phyloP scores from a whole-genome alignment of 2,113 vertebrate species.

The Brienomyrus longianalis region DNA sequence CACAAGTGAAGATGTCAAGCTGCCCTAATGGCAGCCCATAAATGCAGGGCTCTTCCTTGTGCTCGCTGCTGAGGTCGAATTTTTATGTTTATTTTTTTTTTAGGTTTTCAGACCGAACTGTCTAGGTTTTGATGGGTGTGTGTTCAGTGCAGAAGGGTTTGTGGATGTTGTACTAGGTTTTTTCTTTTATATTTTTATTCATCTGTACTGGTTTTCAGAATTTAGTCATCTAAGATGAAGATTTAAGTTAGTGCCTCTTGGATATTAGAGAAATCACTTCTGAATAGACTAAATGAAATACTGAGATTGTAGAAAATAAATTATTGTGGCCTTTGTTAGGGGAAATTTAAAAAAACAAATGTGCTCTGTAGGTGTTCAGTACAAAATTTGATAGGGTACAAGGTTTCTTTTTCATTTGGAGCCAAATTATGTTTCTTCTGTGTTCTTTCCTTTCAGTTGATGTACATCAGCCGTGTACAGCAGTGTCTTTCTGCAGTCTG shows the following conservation, averaged over 20 bases:
- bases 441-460: conserved; percentile 1
- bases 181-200: conserved; percentile 16
- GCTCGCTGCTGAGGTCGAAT: neutral
- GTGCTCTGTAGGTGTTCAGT: conserved; percentile 12
- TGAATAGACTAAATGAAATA: conserved; percentile 7
- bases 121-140: conserved; percentile 3
- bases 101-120: neutral
- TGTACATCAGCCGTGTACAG: conserved; percentile 16
- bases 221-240: conserved; percentile 16
- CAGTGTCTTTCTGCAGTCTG: conserved; percentile 16
- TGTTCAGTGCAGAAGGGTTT: conserved; percentile 3
- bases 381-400: conserved; percentile 17
- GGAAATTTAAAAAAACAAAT: neutral
- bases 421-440: neutral
- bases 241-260: conserved; percentile 25
- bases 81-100: neutral
- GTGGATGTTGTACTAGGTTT: conserved; percentile 18
- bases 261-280: conserved; percentile 16
- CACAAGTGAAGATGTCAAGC: neutral
- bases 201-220: neutral
- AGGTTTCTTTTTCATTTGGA: neutral
- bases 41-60: neutral
- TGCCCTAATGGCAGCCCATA: neutral
- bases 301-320: conserved; percentile 16
- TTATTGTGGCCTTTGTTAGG: conserved; percentile 21